phyloP scores from a whole-genome alignment of 2,113 vertebrate genomes.

The Pelecanoides urinatrix region DNA sequence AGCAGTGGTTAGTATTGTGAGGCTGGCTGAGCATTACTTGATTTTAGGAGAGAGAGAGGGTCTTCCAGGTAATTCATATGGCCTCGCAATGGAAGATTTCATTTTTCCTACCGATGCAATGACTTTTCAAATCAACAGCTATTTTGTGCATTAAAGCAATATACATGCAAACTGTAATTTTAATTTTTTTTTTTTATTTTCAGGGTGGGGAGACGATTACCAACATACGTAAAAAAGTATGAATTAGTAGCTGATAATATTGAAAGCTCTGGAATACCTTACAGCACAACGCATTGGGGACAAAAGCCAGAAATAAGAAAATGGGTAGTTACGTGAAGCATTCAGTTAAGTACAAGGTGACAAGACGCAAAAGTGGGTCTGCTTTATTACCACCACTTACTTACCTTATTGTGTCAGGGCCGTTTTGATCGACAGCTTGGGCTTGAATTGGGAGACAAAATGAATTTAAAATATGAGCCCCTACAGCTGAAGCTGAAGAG shows the following conservation, averaged over 20 bases:
- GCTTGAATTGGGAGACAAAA: not conserved
- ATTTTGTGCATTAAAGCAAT: not conserved
- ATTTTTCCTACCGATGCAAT: not conserved
- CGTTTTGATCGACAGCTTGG: not conserved
- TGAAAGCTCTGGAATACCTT: not conserved
- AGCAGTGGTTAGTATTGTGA: not conserved
- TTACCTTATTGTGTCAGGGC: not conserved
- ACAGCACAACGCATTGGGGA: not conserved
- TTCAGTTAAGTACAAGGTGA: not conserved
- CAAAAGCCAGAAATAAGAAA: not conserved
- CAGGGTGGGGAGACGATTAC: not conserved
- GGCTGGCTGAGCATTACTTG: not conserved
- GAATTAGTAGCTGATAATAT: not conserved
- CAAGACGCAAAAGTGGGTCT: not conserved
- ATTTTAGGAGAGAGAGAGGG: not conserved
- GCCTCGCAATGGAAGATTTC: not conserved
- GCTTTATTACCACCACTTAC: not conserved
- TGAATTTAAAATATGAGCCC: not conserved
- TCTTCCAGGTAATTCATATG: not conserved
- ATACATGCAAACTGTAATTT: not conserved
- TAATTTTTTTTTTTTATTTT: not conserved
- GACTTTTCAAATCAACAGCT: not conserved
- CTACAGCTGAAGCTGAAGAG: not conserved
- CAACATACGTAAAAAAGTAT: not conserved
- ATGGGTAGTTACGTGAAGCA: fast-evolving